Evolutionary conservation across 2,113 vertebrate species (phyloP).

Genomic region (Nothobranchius furzeri): DNA sequence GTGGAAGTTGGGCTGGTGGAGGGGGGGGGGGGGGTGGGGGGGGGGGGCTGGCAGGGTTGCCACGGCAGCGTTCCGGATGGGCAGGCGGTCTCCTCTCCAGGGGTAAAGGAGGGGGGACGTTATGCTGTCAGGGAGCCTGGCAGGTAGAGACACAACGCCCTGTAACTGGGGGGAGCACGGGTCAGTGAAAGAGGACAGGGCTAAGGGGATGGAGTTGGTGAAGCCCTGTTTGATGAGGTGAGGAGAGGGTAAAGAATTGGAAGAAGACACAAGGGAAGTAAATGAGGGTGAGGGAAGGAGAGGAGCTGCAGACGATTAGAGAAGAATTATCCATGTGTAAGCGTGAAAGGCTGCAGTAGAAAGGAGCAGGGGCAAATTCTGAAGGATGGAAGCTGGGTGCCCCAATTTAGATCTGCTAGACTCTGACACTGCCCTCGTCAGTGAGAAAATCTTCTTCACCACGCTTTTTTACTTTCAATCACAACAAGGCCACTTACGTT

Average conservation of each 20-base stretch:
- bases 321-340: slow-evolving; percentile 74
- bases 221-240: slow-evolving; percentile 75
- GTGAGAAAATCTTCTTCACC: slow-evolving; percentile 12
- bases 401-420: slow-evolving; percentile 9
- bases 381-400: slow-evolving; percentile 14
- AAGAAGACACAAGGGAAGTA: slow-evolving; percentile 47
- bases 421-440: slow-evolving; percentile 10
- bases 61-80: slow-evolving; percentile 77
- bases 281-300: slow-evolving; percentile 58
- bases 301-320: slow-evolving; percentile 69
- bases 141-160: slow-evolving; percentile 77
- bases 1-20: slow-evolving; percentile 32
- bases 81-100: slow-evolving; percentile 75
- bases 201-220: slow-evolving; percentile 56
- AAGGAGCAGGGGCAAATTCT: slow-evolving; percentile 13
- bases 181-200: slow-evolving; percentile 77
- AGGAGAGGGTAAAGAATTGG: slow-evolving; percentile 44
- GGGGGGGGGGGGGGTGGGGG: slow-evolving; percentile 29
- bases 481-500: background rate
- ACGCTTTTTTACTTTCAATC: background rate
- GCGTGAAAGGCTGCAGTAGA: slow-evolving; percentile 38
- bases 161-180: slow-evolving; percentile 74
- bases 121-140: slow-evolving; percentile 76
- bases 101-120: slow-evolving; percentile 57
- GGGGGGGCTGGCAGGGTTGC: slow-evolving; percentile 66